phyloP scores from a whole-genome alignment of 2,888 invertebrate genomes.

The Eupeodes luniger region DNA sequence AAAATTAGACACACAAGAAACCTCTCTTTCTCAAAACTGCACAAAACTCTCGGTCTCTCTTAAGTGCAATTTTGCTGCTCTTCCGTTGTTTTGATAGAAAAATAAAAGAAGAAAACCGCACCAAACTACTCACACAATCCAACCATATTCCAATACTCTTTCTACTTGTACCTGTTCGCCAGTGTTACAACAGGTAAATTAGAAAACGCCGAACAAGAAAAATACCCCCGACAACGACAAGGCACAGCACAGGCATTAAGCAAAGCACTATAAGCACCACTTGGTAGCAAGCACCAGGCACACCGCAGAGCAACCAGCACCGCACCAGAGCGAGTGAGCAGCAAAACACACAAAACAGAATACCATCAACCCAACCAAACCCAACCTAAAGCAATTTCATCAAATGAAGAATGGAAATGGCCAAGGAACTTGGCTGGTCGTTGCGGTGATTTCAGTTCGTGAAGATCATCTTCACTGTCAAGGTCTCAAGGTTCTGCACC shows the following conservation, averaged over 20 bases:
- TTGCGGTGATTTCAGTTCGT: slow-evolving; percentile 81
- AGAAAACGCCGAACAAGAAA: slow-evolving; percentile 63
- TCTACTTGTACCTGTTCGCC: slow-evolving; percentile 72
- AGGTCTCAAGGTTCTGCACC: slow-evolving; percentile 83
- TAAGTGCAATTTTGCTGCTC: slow-evolving; percentile 58
- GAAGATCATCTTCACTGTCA: slow-evolving; percentile 85
- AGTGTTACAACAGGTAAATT: slow-evolving; percentile 75
- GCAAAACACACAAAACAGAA: slow-evolving; percentile 38
- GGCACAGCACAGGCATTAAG: no score
- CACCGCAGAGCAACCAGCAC: not conserved
- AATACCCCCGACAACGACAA: slow-evolving; percentile 9
- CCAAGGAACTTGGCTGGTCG: slow-evolving; percentile 80
- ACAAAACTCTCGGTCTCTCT: slow-evolving; percentile 58
- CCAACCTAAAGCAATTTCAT: slow-evolving; percentile 49
- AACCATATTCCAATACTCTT: slow-evolving; percentile 52
- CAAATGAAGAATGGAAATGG: slow-evolving; percentile 78
- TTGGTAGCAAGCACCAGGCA: slow-evolving; percentile 8
- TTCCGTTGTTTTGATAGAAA: slow-evolving; percentile 20
- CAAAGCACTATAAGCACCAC: no score
- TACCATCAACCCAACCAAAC: slow-evolving; percentile 47
- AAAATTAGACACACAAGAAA: slow-evolving; percentile 7
- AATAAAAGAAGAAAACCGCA: slow-evolving; percentile 21
- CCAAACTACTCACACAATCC: slow-evolving; percentile 41
- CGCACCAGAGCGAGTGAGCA: slow-evolving; percentile 53
- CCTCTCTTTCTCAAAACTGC: not conserved